Percentiles rank a stretch among this genome's conserved stretches.
These are phyloP conservation scores for Aplidium turbinatum DNA, from an alignment of 23 tunicate species.

Conservation along the genomic window DNA sequence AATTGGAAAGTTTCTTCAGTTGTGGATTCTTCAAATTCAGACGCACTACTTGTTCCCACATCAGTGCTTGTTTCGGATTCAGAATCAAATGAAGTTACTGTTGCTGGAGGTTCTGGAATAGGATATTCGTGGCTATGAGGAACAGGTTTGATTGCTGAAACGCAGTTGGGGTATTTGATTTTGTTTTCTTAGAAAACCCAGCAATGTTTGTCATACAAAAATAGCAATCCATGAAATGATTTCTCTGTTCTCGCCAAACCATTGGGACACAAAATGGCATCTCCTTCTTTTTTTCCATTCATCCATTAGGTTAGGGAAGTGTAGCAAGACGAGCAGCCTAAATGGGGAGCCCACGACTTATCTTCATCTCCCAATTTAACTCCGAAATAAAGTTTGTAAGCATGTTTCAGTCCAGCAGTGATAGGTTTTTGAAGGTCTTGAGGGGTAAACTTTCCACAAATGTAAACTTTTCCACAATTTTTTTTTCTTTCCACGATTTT, in stretches of 20 bases:
- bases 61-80: constrained; percentile 29
- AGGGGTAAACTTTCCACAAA: constrained; percentile 27
- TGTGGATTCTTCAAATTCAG: constrained; percentile 13
- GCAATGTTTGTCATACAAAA: constrained; percentile 18
- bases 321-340: constrained; percentile 9
- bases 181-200: constrained; percentile 10
- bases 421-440: neutral
- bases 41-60: constrained; percentile 28
- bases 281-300: constrained; percentile 37
- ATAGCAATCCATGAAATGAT: constrained; percentile 14
- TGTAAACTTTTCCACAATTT: too few relatives aligned
- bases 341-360: constrained; percentile 27
- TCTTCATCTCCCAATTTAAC: constrained; percentile 31
- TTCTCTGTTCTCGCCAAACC: constrained; percentile 13
- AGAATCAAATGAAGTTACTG: neutral
- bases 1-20: neutral
- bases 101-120: constrained; percentile 15
- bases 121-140: neutral
- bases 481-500: neutral
- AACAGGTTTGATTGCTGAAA: constrained; percentile 26
- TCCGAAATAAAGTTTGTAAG: constrained; percentile 23
- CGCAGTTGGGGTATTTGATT: constrained; percentile 10
- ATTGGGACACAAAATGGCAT: constrained; percentile 30
- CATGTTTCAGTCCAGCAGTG: constrained; percentile 2
- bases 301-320: constrained; percentile 18